These are phyloP conservation scores for Melanotaenia trifasciata DNA, from an alignment of 2,797 vertebrate genomes.

Conservation along the genomic window DNA sequence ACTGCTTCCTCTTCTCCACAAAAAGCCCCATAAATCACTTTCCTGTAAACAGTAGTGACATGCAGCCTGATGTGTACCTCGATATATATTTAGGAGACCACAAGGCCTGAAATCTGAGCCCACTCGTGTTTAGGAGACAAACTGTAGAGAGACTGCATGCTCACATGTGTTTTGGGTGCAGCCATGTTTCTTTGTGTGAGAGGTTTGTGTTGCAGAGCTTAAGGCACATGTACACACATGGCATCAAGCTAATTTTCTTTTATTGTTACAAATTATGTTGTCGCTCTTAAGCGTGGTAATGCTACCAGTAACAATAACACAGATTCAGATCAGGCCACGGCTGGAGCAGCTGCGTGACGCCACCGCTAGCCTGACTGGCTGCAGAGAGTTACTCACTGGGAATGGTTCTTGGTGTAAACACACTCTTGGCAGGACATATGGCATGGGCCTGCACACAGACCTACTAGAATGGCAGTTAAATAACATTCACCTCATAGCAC, in stretches of 20 bases:
- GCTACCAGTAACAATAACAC: slow-evolving; percentile 77
- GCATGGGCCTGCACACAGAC: slow-evolving; percentile 40
- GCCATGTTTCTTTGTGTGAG: slow-evolving; percentile 26
- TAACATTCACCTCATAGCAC: slow-evolving; percentile 55
- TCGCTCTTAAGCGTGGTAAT: slow-evolving; percentile 69
- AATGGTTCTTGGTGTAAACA: slow-evolving; percentile 65
- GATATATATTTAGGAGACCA: slow-evolving; percentile 83
- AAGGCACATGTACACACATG: slow-evolving; percentile 67
- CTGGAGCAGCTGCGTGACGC: slow-evolving; percentile 60
- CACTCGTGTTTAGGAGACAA: slow-evolving; percentile 68
- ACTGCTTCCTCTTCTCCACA: slow-evolving; percentile 57
- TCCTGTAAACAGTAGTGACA: slow-evolving; percentile 87
- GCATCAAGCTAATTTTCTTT: slow-evolving; percentile 69
- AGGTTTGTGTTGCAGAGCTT: slow-evolving; percentile 30
- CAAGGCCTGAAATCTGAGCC: slow-evolving; percentile 82
- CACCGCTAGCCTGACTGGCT: slow-evolving; percentile 45
- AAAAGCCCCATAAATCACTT: slow-evolving; percentile 86
- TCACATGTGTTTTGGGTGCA: slow-evolving; percentile 65
- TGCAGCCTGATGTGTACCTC: slow-evolving; percentile 82
- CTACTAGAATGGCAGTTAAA: slow-evolving; percentile 45
- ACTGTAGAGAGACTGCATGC: slow-evolving; percentile 60
- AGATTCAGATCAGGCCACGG: slow-evolving; percentile 22
- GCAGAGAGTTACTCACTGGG: slow-evolving; percentile 29
- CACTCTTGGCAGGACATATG: slow-evolving; percentile 43
- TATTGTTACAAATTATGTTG: slow-evolving; percentile 77